These are phyloP conservation scores for Drosophila asahinai DNA, from an alignment of 1,140 invertebrate species.

Conservation along the genomic window DNA sequence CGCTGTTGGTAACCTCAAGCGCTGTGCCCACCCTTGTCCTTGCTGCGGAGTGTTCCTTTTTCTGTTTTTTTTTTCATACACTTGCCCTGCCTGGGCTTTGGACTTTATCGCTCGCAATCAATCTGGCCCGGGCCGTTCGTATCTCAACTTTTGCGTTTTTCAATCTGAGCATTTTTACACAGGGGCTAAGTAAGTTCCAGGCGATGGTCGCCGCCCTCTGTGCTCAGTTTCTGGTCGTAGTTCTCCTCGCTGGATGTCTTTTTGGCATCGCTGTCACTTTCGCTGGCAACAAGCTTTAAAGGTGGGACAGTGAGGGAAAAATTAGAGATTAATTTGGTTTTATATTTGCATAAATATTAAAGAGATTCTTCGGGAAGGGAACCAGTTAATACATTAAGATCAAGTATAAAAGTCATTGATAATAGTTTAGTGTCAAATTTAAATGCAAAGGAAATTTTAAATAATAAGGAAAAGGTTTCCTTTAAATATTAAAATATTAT, in stretches of 20 bases:
- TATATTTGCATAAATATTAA: neutral
- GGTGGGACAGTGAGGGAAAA: conserved; percentile 19
- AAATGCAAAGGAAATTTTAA: neutral
- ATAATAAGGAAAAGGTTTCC: neutral
- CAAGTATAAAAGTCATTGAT: neutral
- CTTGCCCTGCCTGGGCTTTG: conserved; percentile 66
- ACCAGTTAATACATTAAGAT: too few species aligned
- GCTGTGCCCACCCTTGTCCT: conserved; percentile 25
- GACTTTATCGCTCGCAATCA: conserved; percentile 74
- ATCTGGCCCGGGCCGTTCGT: conserved; percentile 73
- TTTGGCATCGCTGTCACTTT: conserved; percentile 58
- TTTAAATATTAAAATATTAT: neutral
- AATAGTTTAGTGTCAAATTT: too few species aligned
- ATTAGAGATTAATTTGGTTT: neutral
- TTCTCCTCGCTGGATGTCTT: conserved; percentile 43
- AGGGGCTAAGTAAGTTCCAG: conserved; percentile 77
- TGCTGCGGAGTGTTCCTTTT: conserved; percentile 29
- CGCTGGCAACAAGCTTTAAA: conserved; percentile 67
- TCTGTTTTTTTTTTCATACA: conserved; percentile 61
- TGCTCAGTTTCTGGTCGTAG: conserved; percentile 19
- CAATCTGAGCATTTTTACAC: conserved; percentile 75
- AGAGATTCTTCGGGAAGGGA: neutral
- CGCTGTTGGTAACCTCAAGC: conserved; percentile 69
- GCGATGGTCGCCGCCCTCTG: conserved; percentile 43
- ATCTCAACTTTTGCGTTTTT: conserved; percentile 83